Evolutionary conservation across 64 coral and sea anemone genomes (phyloP), one percentile per base, ranked within the genome.

Genomic region (Orbicella faveolata): DNA sequence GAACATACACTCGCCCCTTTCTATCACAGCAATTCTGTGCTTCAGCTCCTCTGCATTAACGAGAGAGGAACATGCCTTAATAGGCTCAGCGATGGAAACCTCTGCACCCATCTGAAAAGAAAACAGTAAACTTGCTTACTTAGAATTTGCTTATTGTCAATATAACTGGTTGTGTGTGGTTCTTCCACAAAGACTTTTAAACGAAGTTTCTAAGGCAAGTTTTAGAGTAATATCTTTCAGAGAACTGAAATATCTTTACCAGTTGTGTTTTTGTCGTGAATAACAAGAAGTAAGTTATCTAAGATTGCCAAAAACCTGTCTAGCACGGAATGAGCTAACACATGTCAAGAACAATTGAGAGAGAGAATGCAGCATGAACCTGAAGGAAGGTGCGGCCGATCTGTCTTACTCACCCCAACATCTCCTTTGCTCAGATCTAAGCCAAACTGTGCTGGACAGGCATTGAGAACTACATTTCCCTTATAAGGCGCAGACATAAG

Each of bases 381-480:
- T 25, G n/a, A 70, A n/a, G 67, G 1, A 33, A 10, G 0, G 4
- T 23, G 66, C 1, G 25, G 64, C 66, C 10, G 21, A 11, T 70
- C 4, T 7, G 25, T 6, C 14, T 37, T 41, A 69, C 67, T 95
- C 66, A 99, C 97, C 75, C 97, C 97, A 17, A 99, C 94, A 51
- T 95, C 91, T 91, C 94, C 91, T 78, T 89, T 93, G 73, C 70
- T 87, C 75, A 99, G 89, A 81, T 99, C 97, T 66, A 99, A 83
- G 87, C 97, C 97, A 88, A 99, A 99, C 88, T 95, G 97, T 21
- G 97, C 97, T 61, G 97, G 97, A 19, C 97, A 94, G 14, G 97
- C 97, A 80, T 96, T 95, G 6, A 99, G 88, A 9, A 90, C 89
- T n/a, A 99, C 93, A 44, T 89, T 81, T 51, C 97, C 97, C 61